Evolutionary conservation across 2,113 vertebrate species (phyloP), one percentile per base, ranked within the genome.

Genomic region (Prunella himalayana): DNA sequence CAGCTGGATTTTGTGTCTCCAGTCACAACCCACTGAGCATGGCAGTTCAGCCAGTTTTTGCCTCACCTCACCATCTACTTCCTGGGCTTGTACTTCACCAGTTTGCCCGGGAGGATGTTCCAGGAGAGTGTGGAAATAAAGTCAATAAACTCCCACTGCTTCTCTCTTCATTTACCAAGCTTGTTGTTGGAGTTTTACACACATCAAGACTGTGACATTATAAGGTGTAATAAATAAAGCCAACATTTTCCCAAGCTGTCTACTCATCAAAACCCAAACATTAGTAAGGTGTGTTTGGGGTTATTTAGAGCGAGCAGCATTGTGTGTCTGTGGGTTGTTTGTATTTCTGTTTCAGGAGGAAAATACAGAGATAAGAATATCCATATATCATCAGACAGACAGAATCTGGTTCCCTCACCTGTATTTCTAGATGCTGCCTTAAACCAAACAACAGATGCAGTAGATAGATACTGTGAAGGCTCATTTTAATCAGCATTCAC

Each of bases 401-500:
- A 75, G 65, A 81, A 71, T 86, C 72, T 41, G 22, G 44, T 59
- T 64, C 51, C 47, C 64, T 78, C 71, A 88, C 82, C 88, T 88
- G 80, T 56, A 83, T 86, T 86, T 81, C 76, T 50, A 73, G 72
- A 91, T 44, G 64, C 35, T 60, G 39, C 79, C 33, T 90, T 31
- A 66, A 88, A 68, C 44, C 86, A 90, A 93, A 53, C n/a, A 88
- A 73, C 86, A 86, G 68, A 83, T 73, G 51, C 51, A 71, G 45
- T 3, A 90, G 59, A 59, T 4, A 61, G 65, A 66, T 63, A 63
- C 8, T 50, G 20, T 42, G 54, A 1, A 9, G 88, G 75, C 50
- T 88, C 54, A 73, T 73, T 88, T 94, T 35, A 77, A 90, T 63
- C 71, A 51, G 51, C 50, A 47, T 78, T 96, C 92, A 97, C 96